Evolutionary conservation across 2,113 vertebrate genomes (phyloP).

Genomic region (Sinocyclocheilus anshuiensis): DNA sequence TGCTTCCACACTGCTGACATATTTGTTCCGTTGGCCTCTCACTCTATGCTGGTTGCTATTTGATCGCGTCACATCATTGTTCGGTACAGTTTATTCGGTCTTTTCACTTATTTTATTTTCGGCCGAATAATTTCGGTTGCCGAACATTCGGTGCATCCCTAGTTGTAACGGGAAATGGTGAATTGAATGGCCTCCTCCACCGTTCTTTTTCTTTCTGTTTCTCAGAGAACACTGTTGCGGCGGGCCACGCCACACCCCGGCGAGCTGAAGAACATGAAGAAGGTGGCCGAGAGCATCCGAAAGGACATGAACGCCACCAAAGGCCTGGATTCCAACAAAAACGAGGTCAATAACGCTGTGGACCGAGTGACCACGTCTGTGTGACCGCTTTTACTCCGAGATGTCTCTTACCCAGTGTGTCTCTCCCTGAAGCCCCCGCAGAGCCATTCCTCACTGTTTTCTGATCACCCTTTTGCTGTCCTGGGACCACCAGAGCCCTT

Average conservation of each 20-base stretch:
- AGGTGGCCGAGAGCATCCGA: constrained; percentile 91
- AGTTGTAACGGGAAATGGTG: neutral
- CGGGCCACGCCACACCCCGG: constrained; percentile 96
- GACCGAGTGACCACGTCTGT: constrained; percentile 96
- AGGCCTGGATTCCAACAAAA: constrained; percentile 99
- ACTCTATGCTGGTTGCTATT: too few relatives aligned
- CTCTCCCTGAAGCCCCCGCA: constrained; percentile 55
- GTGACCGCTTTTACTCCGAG: constrained; percentile 81
- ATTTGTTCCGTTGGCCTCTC: too few relatives aligned
- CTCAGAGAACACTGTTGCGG: constrained; percentile 85
- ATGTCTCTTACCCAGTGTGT: constrained; percentile 71
- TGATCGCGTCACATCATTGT: too few relatives aligned
- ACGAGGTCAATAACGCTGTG: constrained; percentile 95
- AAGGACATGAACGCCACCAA: constrained; percentile 96
- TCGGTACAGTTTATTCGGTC: too few relatives aligned
- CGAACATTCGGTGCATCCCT: too few relatives aligned
- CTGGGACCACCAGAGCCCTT: constrained; percentile 34
- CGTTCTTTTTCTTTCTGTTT: neutral
- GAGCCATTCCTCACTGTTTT: constrained; percentile 59
- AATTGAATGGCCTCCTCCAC: too few relatives aligned
- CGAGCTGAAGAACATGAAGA: constrained; percentile 96
- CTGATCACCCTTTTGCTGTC: constrained; percentile 45
- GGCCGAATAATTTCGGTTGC: too few relatives aligned
- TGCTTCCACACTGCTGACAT: too few relatives aligned
- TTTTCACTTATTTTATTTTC: too few relatives aligned